phyloP scores from a whole-genome alignment of 2,113 vertebrate species.

The Seriola dumerili region DNA sequence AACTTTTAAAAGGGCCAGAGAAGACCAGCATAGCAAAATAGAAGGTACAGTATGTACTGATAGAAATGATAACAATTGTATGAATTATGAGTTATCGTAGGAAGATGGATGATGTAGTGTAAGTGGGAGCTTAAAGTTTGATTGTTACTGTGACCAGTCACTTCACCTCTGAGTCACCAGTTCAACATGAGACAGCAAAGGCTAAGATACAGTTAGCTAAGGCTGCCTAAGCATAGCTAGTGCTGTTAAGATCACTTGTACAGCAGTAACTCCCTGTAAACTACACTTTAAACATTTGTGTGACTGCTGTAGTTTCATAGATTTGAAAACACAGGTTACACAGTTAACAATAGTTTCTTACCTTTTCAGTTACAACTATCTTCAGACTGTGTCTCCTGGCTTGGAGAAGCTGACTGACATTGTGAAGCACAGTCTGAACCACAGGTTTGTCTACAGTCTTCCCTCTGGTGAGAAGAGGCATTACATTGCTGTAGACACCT shows the following conservation, averaged over 20 bases:
- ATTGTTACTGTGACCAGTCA: not conserved
- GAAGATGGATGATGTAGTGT: not conserved
- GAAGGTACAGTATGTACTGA: slow-evolving; percentile 36
- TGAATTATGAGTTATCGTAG: slow-evolving; percentile 18
- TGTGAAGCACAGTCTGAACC: slow-evolving; percentile 89
- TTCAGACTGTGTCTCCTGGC: slow-evolving; percentile 87
- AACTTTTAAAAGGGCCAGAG: slow-evolving; percentile 27
- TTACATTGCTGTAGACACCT: slow-evolving; percentile 85
- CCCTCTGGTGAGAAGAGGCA: slow-evolving; percentile 84
- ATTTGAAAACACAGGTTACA: not conserved
- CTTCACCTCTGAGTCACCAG: slow-evolving; percentile 25
- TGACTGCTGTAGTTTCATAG: not conserved
- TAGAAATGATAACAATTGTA: slow-evolving; percentile 14
- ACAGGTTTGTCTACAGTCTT: slow-evolving; percentile 86
- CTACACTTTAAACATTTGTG: not conserved
- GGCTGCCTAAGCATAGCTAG: slow-evolving; percentile 9
- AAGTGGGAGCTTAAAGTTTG: slow-evolving; percentile 20
- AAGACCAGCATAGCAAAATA: slow-evolving; percentile 43
- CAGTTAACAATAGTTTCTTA: slow-evolving; percentile 14
- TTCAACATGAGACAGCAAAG: slow-evolving; percentile 11
- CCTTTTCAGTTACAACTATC: slow-evolving; percentile 89
- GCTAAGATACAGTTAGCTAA: slow-evolving; percentile 12
- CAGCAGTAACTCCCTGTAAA: not conserved
- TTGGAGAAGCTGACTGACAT: slow-evolving; percentile 91
- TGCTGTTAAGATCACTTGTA: slow-evolving; percentile 9